These are phyloP conservation scores for Lytechinus pictus DNA, from an alignment of 35 echinoderm and acorn worm species.

Conservation along the genomic window DNA sequence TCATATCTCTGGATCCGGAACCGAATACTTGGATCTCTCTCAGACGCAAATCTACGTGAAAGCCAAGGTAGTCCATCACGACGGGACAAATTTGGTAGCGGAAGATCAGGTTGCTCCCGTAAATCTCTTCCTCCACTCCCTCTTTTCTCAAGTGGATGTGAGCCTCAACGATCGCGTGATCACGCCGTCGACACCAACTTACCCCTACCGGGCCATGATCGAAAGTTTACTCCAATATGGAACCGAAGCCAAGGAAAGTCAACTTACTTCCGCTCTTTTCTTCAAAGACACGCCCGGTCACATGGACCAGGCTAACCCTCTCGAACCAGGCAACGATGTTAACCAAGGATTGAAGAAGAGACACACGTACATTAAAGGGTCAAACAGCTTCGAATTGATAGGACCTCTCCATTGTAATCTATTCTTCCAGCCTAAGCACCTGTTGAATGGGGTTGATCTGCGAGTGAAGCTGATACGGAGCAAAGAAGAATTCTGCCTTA, in stretches of 20 bases:
- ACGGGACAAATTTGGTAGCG: slow-evolving; percentile 43
- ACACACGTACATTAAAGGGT: not conserved
- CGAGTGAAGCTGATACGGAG: not conserved
- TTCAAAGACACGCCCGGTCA: slow-evolving; percentile 61
- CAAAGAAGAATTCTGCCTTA: not conserved
- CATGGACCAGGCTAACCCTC: not conserved
- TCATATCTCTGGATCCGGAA: slow-evolving; percentile 44
- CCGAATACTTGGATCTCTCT: slow-evolving; percentile 64
- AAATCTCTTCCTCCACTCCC: slow-evolving; percentile 65
- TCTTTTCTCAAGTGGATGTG: slow-evolving; percentile 66
- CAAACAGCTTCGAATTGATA: slow-evolving; percentile 43
- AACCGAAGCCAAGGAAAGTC: slow-evolving; percentile 42
- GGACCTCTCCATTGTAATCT: slow-evolving; percentile 60
- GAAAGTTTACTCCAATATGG: slow-evolving; percentile 56
- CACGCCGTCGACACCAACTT: slow-evolving; percentile 58
- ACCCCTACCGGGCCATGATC: slow-evolving; percentile 62
- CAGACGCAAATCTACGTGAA: slow-evolving; percentile 62
- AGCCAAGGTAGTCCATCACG: slow-evolving; percentile 57
- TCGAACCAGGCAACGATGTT: not conserved
- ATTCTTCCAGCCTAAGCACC: not conserved
- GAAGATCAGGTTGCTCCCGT: slow-evolving; percentile 48
- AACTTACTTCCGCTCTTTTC: slow-evolving; percentile 51
- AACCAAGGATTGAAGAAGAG: slow-evolving; percentile 62
- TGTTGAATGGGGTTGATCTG: not conserved
- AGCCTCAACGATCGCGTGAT: slow-evolving; percentile 64